Evolutionary conservation across 2,888 invertebrate genomes (phyloP).

Genomic region (Pterobdella sp.): DNA sequence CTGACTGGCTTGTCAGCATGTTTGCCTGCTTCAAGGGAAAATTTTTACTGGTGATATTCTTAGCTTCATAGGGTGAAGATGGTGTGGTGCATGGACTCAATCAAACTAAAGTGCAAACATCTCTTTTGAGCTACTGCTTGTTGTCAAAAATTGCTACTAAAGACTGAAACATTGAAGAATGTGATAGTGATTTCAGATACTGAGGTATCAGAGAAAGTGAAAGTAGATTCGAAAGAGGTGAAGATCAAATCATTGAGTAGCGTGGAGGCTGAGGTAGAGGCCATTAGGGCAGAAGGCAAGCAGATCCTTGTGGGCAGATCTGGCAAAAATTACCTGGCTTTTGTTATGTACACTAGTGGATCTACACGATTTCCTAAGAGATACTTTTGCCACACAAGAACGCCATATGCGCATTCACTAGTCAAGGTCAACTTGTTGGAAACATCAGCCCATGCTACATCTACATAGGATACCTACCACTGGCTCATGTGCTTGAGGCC

Average conservation of each 20-base stretch:
- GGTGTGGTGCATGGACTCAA: constrained; percentile 92
- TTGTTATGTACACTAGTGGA: constrained; percentile 98
- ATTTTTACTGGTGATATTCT: constrained; percentile 89
- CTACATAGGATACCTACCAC: constrained; percentile 85
- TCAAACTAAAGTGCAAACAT: constrained; percentile 85
- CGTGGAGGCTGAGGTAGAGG: neutral
- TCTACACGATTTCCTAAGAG: constrained; percentile 93
- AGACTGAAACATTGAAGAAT: neutral
- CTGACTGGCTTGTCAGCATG: constrained; percentile 94
- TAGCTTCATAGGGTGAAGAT: constrained; percentile 91
- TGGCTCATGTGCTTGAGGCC: constrained; percentile 53
- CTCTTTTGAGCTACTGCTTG: constrained; percentile 84
- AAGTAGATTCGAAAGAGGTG: neutral
- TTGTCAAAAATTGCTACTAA: constrained; percentile 55
- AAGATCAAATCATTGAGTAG: neutral
- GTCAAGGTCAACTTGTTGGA: constrained; percentile 49
- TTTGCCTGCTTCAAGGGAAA: constrained; percentile 91
- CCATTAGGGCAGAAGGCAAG: neutral
- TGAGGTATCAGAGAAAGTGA: neutral
- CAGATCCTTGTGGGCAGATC: constrained; percentile 38
- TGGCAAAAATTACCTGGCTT: constrained; percentile 72
- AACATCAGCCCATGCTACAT: constrained; percentile 58
- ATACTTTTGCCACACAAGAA: constrained; percentile 53
- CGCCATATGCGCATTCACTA: constrained; percentile 52
- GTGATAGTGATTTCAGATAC: constrained; percentile 7